These are phyloP conservation scores for Cepaea hortensis DNA, from an alignment of 2,888 invertebrate genomes.

Conservation along the genomic window DNA sequence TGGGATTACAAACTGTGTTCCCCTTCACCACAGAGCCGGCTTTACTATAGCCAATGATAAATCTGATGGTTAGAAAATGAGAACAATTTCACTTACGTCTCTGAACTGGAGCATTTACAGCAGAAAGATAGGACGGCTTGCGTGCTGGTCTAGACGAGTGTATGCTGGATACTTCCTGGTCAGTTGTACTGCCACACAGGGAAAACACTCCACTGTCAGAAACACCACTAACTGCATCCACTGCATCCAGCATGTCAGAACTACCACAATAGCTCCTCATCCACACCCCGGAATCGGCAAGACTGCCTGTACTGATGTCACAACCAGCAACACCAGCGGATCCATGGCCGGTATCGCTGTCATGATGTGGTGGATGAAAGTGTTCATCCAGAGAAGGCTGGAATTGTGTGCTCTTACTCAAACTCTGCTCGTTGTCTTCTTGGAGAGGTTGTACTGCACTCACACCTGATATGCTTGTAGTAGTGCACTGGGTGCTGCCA, in stretches of 20 bases:
- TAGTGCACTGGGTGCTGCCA: constrained; percentile 59
- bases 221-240: constrained; percentile 12
- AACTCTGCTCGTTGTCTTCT: background rate
- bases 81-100: constrained; percentile 28
- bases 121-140: constrained; percentile 73
- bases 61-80: background rate
- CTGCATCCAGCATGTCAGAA: constrained; percentile 43
- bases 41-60: background rate
- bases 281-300: constrained; percentile 46
- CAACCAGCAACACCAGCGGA: background rate
- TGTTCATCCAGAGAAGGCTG: background rate
- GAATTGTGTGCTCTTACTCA: constrained; percentile 8
- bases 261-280: constrained; percentile 46
- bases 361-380: background rate
- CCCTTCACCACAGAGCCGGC: too few relatives aligned
- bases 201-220: constrained; percentile 24
- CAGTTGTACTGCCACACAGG: background rate
- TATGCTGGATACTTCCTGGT: constrained; percentile 47
- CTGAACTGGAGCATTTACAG: constrained; percentile 68
- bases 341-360: constrained; percentile 11
- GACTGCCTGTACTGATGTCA: constrained; percentile 15
- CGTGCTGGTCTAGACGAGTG: constrained; percentile 59
- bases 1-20: too few relatives aligned
- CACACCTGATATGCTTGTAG: constrained; percentile 57
- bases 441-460: background rate